Evolutionary conservation across 2,888 invertebrate genomes (phyloP).

Genomic region (Sabellastarte sp.): DNA sequence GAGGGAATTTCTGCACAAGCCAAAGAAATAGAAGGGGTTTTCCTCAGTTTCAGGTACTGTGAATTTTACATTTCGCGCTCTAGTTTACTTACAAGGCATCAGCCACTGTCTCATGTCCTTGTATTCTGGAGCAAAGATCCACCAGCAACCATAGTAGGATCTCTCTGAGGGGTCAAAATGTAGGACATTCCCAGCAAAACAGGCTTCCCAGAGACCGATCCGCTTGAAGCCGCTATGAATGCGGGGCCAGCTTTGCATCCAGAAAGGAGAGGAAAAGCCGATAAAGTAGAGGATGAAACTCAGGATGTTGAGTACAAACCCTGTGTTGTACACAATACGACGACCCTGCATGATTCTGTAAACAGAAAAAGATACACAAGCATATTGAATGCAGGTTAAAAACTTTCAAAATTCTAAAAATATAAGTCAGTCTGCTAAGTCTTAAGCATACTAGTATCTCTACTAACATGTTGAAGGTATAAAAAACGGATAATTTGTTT

Average conservation of each 20-base stretch:
- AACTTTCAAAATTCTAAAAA: too few species aligned
- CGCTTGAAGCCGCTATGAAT: constrained; percentile 5
- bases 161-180: constrained; percentile 82
- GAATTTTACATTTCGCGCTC: too few species aligned
- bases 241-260: constrained; percentile 75
- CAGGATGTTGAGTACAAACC: not conserved
- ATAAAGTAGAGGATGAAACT: not conserved
- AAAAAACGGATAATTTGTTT: too few species aligned
- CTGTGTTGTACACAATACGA: not conserved
- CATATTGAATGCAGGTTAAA: too few species aligned
- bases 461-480: too few species aligned
- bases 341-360: too few species aligned
- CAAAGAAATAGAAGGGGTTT: too few species aligned
- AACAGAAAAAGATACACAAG: too few species aligned
- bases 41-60: too few species aligned
- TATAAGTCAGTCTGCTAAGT: too few species aligned
- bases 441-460: too few species aligned
- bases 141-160: constrained; percentile 94
- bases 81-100: constrained; percentile 78
- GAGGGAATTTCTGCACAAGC: too few species aligned
- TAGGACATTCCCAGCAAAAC: constrained; percentile 81
- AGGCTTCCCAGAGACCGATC: constrained; percentile 93
- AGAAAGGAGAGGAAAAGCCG: constrained; percentile 67
- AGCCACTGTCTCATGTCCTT: constrained; percentile 89
- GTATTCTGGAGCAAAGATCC: constrained; percentile 96